Base-by-base conservation (phyloP, 2,113 vertebrate genomes). In the Panurus biarmicus region DNA sequence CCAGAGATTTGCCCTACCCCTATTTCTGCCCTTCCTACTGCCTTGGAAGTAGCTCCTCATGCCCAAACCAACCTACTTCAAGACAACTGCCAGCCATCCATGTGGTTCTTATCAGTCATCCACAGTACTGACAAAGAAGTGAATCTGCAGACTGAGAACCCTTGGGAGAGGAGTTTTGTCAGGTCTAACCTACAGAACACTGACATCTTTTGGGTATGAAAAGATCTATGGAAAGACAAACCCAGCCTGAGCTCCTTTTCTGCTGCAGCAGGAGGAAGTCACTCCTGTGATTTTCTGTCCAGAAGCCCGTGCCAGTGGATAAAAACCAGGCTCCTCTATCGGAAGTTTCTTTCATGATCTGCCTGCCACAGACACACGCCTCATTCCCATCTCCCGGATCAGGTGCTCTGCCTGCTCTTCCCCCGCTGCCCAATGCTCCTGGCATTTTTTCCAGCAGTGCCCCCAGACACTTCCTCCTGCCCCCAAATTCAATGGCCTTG, bases 261-360 rank as follows among this genome's bases (percentile, higher is more conserved):
- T 78, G 53, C 69, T 75, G 44, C 45, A 81, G 73, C 73, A 79
- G 57, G 15, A 85, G 25, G 72, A 79, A 94, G 66, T 36, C 3
- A 26, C 64, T 61, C 62, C 48, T 2, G 23, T 75, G n/a, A 79
- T 82, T 85, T 94, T 78, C 85, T 90, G 71, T 82, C 81, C 95
- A 72, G 81, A 81, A 91, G 78, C 73, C 93, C 61, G 54, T 57
- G 48, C 38, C 82, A 87, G 14, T 28, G 33, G 53, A 45, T 57
- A 76, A 89, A 95, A 91, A 53, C 1, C 66, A 76, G 28, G 40
- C 48, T 96, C 35, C 45, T 75, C 9, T 35, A 75, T 82, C 93
- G 89, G 56, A 67, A 72, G 74, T 79, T 91, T 85, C 91, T 89
- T 92, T 89, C 87, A 90, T 85, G 91, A 87, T 79, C 83, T 92